Conservation (phyloP, 2,888 invertebrate genomes). For the Oligia latruncula region DNA sequence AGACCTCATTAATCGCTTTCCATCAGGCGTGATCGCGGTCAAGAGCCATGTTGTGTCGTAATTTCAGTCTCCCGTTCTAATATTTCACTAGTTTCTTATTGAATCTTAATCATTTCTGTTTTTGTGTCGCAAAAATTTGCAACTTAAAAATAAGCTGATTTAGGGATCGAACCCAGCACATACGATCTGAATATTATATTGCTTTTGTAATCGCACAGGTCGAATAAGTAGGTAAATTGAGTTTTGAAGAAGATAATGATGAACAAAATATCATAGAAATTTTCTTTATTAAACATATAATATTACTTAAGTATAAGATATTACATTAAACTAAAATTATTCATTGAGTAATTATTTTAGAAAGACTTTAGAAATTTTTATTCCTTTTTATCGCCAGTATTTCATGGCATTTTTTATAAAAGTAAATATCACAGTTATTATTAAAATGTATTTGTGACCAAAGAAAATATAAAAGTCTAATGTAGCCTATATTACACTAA, state of each 20-base stretch:
- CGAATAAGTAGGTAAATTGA: background rate
- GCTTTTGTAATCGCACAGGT: background rate
- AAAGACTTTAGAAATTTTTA: constrained; percentile 76
- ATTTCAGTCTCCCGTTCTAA: background rate
- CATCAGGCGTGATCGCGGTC: background rate
- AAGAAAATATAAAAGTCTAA: constrained; percentile 79
- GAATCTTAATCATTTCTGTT: background rate
- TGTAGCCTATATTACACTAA: constrained; percentile 72
- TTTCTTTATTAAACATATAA: constrained; percentile 71
- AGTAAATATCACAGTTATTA: constrained; percentile 90
- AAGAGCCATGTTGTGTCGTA: background rate
- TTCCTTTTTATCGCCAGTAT: constrained; percentile 85
- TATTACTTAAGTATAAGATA: constrained; percentile 68
- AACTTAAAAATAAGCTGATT: background rate
- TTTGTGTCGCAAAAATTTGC: background rate
- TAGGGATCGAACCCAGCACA: background rate
- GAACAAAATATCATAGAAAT: constrained; percentile 62
- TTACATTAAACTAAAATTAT: constrained; percentile 73
- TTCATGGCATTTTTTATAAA: constrained; percentile 86
- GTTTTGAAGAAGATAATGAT: constrained; percentile 22
- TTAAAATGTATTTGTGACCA: constrained; percentile 87
- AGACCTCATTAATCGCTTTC: background rate
- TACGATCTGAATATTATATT: background rate
- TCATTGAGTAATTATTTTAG: constrained; percentile 70
- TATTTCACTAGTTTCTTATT: background rate